phyloP scores from a whole-genome alignment of 2,797 vertebrate species.

The Dipus sagitta region DNA sequence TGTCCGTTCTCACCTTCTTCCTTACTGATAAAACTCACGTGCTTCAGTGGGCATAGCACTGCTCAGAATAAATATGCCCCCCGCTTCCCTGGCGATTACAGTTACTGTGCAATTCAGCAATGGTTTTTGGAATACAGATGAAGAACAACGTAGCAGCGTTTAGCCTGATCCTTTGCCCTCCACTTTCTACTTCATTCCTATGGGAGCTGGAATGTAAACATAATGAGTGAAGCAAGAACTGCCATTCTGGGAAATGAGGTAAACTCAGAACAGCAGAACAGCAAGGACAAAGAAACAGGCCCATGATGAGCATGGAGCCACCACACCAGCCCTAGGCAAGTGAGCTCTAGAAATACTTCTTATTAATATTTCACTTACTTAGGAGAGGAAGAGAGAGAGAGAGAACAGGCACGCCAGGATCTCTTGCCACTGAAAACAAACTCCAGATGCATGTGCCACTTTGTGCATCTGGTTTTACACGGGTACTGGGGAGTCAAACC shows the following conservation, averaged over 20 bases:
- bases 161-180: background rate
- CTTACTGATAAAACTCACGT: background rate
- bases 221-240: background rate
- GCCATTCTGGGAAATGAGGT: background rate
- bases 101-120: no score
- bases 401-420: no score
- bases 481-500: no score
- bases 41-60: background rate
- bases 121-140: background rate
- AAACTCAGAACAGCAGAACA: background rate
- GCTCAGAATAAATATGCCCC: background rate
- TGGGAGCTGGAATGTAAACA: background rate
- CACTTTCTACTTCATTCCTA: background rate
- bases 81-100: background rate
- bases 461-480: no score
- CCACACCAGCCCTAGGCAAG: background rate
- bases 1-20: background rate
- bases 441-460: no score
- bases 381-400: no score
- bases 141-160: background rate
- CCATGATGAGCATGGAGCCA: background rate
- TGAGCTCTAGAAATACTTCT: slow-evolving; percentile 4
- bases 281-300: slow-evolving; percentile 1
- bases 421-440: no score
- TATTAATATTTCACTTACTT: no score